Base-by-base conservation (phyloP, 2,113 vertebrate genomes). In the Gobiocypris rarus region DNA sequence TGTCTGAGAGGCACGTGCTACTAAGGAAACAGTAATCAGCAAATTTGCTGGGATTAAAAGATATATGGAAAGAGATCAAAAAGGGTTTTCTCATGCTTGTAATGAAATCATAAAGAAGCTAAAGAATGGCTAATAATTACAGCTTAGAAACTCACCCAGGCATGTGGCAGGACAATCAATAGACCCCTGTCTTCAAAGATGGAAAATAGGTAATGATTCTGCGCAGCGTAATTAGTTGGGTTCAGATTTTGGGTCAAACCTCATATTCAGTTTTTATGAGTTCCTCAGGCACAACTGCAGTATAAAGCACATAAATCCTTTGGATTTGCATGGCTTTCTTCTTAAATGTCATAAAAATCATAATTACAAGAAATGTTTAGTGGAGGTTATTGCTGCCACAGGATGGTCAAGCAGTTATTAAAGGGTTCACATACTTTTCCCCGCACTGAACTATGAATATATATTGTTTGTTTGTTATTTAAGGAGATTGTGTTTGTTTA, bases 21-120 rank as follows among this genome's bases (percentile, higher is more conserved):
- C 34, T 52, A 22, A 45, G 43, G 14, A 91, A 91, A 88, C 87
- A 87, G 90, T 91, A 87, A 91, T 93, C 90, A 90, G 88, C 89
- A 77, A 63, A 89, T 71, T 59, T 52, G 54, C 45, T 9, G 76
- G 85, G 88, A 90, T 91, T 89, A 90, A 87, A 61, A 22, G 59
- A 78, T 24, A 89, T 84, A 82, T 83, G 83, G 83, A 90, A 89
- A 75, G 58, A 82, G 86, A 91, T 92, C 83, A 91, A 91, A 91
- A 76, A 83, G 87, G 83, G 91, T 89, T 86, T n/a, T 89, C 81
- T 83, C 79, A 45, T 24, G n/a, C 22, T 15, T 70, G 83, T 87
- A 90, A 90, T 92, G 84, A 88, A 92, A 91, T 74, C 19, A 45
- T 24, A 81, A 61, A 74, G 43, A 61, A 63, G 81, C 85, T 81